Evolutionary conservation across 2,888 invertebrate species (phyloP).

Genomic region (Cheilosia pagana): DNA sequence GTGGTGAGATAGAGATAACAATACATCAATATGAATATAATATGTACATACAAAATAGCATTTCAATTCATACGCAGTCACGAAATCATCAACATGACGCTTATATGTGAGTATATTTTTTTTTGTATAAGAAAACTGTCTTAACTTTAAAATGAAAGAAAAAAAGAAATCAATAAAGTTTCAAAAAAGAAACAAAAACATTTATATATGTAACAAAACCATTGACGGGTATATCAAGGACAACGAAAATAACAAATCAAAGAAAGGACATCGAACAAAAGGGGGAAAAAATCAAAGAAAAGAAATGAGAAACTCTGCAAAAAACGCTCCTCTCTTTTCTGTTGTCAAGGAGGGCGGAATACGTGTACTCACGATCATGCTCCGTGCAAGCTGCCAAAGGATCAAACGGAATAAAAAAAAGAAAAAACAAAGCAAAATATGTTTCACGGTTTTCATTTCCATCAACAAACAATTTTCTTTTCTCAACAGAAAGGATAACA

Average conservation of each 20-base stretch:
- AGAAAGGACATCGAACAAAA: conserved; percentile 9
- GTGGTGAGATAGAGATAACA: conserved; percentile 54
- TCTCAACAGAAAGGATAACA: conserved; percentile 72
- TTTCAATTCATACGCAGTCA: conserved; percentile 53
- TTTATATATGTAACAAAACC: conserved; percentile 8
- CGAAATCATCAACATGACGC: conserved; percentile 70
- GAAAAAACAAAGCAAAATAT: conserved; percentile 73
- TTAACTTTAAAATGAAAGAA: too few relatives aligned
- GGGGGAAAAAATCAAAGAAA: not conserved
- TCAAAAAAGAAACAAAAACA: conserved; percentile 4
- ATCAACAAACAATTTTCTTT: conserved; percentile 59
- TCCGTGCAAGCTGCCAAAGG: conserved; percentile 91
- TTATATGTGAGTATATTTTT: conserved; percentile 10
- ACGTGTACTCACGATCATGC: conserved; percentile 93
- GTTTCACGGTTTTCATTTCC: conserved; percentile 70
- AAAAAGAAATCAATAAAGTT: not conserved
- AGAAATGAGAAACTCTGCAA: conserved; percentile 36
- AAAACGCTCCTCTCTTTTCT: conserved; percentile 30
- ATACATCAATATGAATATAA: conserved; percentile 43
- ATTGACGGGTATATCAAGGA: conserved; percentile 5
- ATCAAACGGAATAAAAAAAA: conserved; percentile 76
- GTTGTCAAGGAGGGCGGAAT: conserved; percentile 69
- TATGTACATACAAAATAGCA: conserved; percentile 58
- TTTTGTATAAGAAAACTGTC: not conserved
- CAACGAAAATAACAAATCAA: conserved; percentile 10